Evolutionary conservation across 2,888 invertebrate species (phyloP).

Genomic region (Tinea pellionella): DNA sequence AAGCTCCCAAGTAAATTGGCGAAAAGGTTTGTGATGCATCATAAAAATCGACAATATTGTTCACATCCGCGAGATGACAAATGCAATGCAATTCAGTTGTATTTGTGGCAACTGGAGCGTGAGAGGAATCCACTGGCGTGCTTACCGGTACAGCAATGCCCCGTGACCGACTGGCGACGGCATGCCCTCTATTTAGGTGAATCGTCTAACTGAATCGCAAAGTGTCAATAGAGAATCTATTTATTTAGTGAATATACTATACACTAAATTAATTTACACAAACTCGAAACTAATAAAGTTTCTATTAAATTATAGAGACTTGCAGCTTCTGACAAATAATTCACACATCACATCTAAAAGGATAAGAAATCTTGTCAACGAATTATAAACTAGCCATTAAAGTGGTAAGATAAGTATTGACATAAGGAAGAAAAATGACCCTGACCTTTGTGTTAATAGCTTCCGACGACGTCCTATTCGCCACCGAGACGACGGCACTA

Average conservation of each 20-base stretch:
- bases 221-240: neutral
- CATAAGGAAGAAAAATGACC: conserved; percentile 6
- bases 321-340: neutral
- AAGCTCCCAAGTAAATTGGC: no score
- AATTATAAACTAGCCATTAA: neutral
- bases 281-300: no score
- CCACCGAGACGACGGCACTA: neutral
- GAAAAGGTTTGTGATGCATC: neutral
- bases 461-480: neutral
- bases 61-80: conserved; percentile 35
- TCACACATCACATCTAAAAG: no score
- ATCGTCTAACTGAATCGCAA: conserved; percentile 22
- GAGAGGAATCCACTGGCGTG: conserved; percentile 53
- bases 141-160: conserved; percentile 38
- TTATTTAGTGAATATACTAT: no score
- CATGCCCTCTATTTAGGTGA: conserved; percentile 27
- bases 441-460: conserved; percentile 7
- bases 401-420: neutral
- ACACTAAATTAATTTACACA: no score
- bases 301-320: no score
- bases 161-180: conserved; percentile 35
- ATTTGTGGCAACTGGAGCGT: conserved; percentile 64
- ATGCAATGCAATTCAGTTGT: conserved; percentile 56
- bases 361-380: neutral
- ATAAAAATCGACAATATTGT: conserved; percentile 1